These are phyloP conservation scores for Physeter macrocephalus DNA, from an alignment of 2,113 vertebrate genomes.

Conservation along the genomic window DNA sequence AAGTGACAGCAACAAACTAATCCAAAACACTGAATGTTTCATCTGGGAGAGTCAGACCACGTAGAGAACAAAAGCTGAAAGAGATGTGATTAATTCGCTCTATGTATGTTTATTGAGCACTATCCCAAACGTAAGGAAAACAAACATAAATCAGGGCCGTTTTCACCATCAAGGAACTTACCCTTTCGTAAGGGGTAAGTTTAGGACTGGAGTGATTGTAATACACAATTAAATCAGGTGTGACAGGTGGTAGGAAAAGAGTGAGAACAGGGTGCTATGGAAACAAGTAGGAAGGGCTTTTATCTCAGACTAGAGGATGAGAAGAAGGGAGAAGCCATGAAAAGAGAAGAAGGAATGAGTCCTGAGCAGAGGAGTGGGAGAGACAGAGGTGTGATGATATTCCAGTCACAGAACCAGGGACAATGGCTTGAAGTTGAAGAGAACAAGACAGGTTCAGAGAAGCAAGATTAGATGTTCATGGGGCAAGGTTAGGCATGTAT, in stretches of 20 bases:
- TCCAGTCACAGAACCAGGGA: background rate
- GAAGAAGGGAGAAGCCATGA: background rate
- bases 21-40: conserved; percentile 47
- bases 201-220: too few species aligned
- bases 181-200: background rate
- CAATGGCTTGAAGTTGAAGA: background rate
- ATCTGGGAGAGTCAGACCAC: conserved; percentile 17
- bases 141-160: background rate
- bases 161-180: background rate
- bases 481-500: background rate
- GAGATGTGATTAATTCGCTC: conserved; percentile 30
- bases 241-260: background rate
- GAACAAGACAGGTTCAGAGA: background rate
- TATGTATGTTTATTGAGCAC: background rate
- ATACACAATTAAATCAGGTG: background rate
- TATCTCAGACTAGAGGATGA: background rate
- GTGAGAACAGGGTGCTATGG: background rate
- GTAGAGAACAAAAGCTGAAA: conserved; percentile 39
- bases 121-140: background rate
- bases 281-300: background rate
- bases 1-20: conserved; percentile 61
- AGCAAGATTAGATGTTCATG: background rate
- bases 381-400: background rate
- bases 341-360: background rate
- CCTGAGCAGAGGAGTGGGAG: background rate